Conservation (phyloP, 2,888 invertebrate species). For the Heteromurus nitidus region DNA sequence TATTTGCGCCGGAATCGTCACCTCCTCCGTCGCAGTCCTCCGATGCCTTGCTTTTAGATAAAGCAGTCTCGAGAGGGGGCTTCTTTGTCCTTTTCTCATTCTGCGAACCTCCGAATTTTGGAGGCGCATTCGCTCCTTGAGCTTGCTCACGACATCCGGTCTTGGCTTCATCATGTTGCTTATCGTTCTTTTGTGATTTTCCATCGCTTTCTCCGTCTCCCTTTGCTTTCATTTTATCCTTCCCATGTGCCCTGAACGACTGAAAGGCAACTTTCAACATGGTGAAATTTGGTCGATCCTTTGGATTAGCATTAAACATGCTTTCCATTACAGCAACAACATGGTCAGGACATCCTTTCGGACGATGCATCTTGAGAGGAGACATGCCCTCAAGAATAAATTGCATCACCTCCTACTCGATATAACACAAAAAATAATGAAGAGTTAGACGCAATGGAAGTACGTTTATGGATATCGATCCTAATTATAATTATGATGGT, state of each 20-base stretch:
- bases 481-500: too few species aligned
- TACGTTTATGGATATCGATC: too few species aligned
- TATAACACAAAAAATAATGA: not conserved
- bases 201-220: too few species aligned
- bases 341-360: conserved; percentile 32
- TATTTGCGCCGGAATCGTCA: too few species aligned
- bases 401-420: conserved; percentile 33
- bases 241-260: conserved; percentile 7
- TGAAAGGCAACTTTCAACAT: conserved; percentile 37
- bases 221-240: not conserved
- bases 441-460: not conserved
- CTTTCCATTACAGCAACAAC: conserved; percentile 38
- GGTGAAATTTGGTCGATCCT: conserved; percentile 56
- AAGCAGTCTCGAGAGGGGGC: too few species aligned
- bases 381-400: conserved; percentile 30
- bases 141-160: not conserved
- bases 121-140: too few species aligned
- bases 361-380: conserved; percentile 43
- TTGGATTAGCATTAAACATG: conserved; percentile 43
- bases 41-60: too few species aligned
- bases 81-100: not conserved
- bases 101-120: not conserved
- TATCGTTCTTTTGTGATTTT: conserved; percentile 3
- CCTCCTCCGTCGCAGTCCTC: too few species aligned
- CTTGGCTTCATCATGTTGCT: not conserved